Percentiles rank a stretch among this genome's conserved stretches.
Conservation (phyloP, 2,888 invertebrate genomes). For the Drosophila merina region DNA sequence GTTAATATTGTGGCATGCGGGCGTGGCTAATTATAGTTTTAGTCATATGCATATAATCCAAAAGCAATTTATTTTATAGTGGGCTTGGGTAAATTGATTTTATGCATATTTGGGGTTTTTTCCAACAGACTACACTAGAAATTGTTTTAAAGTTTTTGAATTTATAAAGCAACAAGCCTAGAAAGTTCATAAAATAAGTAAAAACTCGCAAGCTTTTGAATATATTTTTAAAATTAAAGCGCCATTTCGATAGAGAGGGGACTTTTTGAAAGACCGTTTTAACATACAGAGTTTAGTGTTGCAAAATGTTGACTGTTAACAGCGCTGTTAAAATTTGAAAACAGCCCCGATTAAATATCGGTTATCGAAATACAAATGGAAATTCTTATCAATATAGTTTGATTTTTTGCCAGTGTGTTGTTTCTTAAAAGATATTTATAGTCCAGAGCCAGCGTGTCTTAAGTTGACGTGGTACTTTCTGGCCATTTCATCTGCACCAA, state of each 20-base stretch:
- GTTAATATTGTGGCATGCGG: constrained; percentile 36
- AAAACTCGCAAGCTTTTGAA: background rate
- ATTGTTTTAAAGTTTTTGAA: background rate
- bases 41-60: constrained; percentile 20
- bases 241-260: background rate
- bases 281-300: background rate
- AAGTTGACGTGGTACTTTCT: constrained; percentile 34
- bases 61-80: constrained; percentile 30
- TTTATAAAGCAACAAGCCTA: background rate
- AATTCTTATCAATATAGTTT: constrained; percentile 37
- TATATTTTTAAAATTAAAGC: background rate
- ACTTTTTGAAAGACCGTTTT: background rate
- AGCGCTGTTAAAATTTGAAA: background rate
- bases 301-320: background rate
- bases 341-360: too few species aligned
- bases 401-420: background rate
- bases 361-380: too few species aligned
- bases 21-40: constrained; percentile 37
- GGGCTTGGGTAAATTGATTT: background rate
- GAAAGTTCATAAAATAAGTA: too few species aligned
- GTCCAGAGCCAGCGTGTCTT: constrained; percentile 31
- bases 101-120: background rate
- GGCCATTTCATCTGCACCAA: background rate
- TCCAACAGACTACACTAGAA: background rate
- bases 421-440: constrained; percentile 27